Evolutionary conservation across 2,888 invertebrate genomes (phyloP), one percentile per base, ranked within the genome.

Genomic region (Eupithecia inturbata): DNA sequence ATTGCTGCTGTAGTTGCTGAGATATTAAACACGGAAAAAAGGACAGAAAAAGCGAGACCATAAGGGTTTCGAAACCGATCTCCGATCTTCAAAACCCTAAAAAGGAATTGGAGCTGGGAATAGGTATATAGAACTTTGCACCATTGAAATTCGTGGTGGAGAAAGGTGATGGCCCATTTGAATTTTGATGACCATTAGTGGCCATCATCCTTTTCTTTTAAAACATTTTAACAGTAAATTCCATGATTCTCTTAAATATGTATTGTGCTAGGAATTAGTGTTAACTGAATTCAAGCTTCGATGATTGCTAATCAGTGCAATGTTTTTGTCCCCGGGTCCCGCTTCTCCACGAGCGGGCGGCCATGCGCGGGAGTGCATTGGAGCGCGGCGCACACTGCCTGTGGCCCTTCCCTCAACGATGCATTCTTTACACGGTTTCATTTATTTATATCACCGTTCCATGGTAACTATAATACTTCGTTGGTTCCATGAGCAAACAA

Each of bases 311-410:
- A 64, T 64, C 31, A 36, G n/a, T 64, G 64, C n/a, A 22, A 14
- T 39, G 71, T 71, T 74, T 71, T 68, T 74, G 70, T 75, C 57
- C 69, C 57, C 70, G 14, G n/a, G 64, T 70, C 72, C 70, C 70
- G 70, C 45, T 75, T 57, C 64, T 68, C 57, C 70, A 72, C 68
- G 72, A 70, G 28, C 67, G 72, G 64, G 67, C 70, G 70, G 28
- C 70, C 72, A 75, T 66, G 75, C 75, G 75, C 63, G 39, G 70
- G 36, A 66, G 68, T 39, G 70, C 72, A 71, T 57, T 73, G 36
- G 72, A 73, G 69, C 75, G 68, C 31, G n/a, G 31, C 71, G 31
- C 4, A 12, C 68, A 67, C 67, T 68, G 67, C 70, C 72, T 45
- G 70, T 31, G 62, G 62, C 74, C 71, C 39, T 67, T 70, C 70